These are phyloP conservation scores for Pristionchus fissidentatus DNA, from an alignment of 2,888 invertebrate species.

Conservation along the genomic window DNA sequence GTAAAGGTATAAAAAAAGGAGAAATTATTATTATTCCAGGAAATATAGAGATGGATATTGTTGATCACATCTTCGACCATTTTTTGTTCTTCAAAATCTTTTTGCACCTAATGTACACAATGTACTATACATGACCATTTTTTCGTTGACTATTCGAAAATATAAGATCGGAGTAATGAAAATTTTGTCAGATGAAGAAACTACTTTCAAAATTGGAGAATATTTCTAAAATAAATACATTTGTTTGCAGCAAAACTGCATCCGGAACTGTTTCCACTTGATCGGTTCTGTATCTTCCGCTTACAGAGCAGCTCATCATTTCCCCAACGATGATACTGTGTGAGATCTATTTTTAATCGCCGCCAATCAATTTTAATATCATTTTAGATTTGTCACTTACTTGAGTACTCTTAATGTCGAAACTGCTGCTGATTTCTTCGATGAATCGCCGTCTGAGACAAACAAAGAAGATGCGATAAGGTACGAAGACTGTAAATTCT, in stretches of 20 bases:
- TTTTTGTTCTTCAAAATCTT: too few relatives aligned
- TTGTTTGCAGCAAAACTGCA: not conserved
- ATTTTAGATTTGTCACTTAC: not conserved
- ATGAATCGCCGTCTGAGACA: not conserved
- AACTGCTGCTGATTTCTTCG: not conserved
- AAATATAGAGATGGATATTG: too few relatives aligned
- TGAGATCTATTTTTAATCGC: not conserved
- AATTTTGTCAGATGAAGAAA: too few relatives aligned
- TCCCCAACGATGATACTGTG: constrained; percentile 25
- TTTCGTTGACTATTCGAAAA: not conserved
- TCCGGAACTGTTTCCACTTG: not conserved
- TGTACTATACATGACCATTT: not conserved
- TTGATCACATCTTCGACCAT: too few relatives aligned
- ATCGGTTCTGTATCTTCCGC: not conserved
- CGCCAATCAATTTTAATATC: not conserved
- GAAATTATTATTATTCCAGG: too few relatives aligned
- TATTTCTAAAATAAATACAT: not conserved
- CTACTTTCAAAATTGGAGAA: too few relatives aligned
- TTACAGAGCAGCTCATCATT: not conserved
- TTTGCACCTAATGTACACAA: too few relatives aligned
- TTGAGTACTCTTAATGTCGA: not conserved
- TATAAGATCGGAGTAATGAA: too few relatives aligned
- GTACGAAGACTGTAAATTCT: too few relatives aligned
- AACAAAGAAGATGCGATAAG: not conserved
- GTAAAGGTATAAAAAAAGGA: too few relatives aligned